Conservation (phyloP, 23 tunicate species). For the Ascidia mentula region DNA sequence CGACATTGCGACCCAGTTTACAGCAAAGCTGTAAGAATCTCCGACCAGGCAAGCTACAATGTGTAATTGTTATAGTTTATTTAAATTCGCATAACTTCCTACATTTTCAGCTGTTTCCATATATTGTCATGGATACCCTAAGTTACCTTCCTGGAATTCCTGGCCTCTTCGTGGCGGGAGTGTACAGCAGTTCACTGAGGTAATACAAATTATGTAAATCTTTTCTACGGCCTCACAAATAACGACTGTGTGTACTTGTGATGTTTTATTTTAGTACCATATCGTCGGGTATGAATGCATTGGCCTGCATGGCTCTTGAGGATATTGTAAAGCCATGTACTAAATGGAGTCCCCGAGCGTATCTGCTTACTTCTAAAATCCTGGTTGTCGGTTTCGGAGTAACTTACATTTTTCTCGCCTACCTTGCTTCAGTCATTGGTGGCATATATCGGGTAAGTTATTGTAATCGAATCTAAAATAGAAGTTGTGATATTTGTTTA, state of each 20-base stretch:
- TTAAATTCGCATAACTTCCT: background rate
- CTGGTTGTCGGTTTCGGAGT: conserved; percentile 63
- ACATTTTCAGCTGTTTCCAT: conserved; percentile 76
- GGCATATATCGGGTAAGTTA: conserved; percentile 73
- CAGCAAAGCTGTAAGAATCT: conserved; percentile 29
- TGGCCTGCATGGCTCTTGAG: conserved; percentile 89
- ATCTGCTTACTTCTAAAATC: conserved; percentile 37
- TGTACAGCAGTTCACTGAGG: conserved; percentile 92
- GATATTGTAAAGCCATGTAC: conserved; percentile 76
- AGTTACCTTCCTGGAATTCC: conserved; percentile 89
- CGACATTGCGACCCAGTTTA: conserved; percentile 76
- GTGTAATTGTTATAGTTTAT: background rate
- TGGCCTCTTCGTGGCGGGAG: conserved; percentile 92
- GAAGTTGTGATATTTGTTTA: too few species aligned
- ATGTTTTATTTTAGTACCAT: conserved; percentile 51
- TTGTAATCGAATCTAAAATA: too few species aligned
- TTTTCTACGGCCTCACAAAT: background rate
- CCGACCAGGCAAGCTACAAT: conserved; percentile 61
- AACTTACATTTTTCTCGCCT: conserved; percentile 58
- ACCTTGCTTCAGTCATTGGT: conserved; percentile 79
- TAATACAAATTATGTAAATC: background rate
- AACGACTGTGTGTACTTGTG: too few species aligned
- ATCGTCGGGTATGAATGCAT: conserved; percentile 93
- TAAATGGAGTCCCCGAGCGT: conserved; percentile 51
- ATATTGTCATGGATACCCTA: conserved; percentile 81